These are phyloP conservation scores for Coccyzus lansbergi DNA, from an alignment of 2,797 vertebrate genomes.

Conservation along the genomic window DNA sequence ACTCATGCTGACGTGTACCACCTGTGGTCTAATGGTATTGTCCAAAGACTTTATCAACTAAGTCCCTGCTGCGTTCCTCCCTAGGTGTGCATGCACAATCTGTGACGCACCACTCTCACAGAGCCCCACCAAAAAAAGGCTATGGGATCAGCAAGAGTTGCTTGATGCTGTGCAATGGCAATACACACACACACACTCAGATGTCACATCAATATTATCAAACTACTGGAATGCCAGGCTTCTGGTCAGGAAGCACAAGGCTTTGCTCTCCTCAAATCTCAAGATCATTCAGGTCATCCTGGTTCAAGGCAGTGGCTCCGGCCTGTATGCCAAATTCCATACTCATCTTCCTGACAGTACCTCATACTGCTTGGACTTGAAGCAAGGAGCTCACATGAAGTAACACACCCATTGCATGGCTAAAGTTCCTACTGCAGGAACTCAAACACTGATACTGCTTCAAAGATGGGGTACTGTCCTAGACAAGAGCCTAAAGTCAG, in stretches of 20 bases:
- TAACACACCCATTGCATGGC: not conserved
- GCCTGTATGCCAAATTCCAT: not conserved
- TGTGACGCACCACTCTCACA: not conserved
- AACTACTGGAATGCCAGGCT: not conserved
- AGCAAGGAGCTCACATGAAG: not conserved
- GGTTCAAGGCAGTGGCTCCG: not conserved
- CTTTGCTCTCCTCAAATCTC: not conserved
- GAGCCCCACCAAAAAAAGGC: not conserved
- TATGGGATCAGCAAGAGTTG: accelerated
- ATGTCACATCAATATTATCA: not conserved
- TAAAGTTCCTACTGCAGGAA: not conserved
- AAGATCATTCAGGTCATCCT: not conserved
- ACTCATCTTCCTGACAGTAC: not conserved
- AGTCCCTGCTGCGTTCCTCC: not conserved
- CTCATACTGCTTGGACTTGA: not conserved
- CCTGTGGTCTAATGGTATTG: accelerated
- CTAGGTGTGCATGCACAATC: not conserved
- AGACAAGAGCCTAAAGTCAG: not conserved
- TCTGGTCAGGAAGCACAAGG: not conserved
- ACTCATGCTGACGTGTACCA: no score
- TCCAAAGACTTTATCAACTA: not conserved
- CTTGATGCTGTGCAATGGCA: not conserved
- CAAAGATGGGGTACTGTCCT: not conserved
- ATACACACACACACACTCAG: not conserved
- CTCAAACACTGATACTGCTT: not conserved